phyloP scores from a whole-genome alignment of 2,113 vertebrate genomes.

The Corythoichthys haematopterus region DNA sequence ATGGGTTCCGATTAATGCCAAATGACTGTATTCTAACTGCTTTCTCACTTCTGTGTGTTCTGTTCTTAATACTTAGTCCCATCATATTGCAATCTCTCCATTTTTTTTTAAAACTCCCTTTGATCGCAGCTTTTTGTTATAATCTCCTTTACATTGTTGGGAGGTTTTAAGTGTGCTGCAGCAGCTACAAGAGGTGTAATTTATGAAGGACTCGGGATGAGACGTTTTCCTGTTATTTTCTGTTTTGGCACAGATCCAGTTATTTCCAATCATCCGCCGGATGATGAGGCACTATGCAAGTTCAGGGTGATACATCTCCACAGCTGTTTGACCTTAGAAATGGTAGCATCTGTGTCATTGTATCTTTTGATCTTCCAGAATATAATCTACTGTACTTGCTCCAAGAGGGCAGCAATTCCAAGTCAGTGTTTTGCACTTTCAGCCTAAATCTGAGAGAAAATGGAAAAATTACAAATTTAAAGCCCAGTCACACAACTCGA shows the following conservation, averaged over 20 bases:
- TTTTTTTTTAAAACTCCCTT: slow-evolving; percentile 5
- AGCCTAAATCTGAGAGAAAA: slow-evolving; percentile 21
- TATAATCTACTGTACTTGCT: slow-evolving; percentile 40
- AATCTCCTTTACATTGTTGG: neutral
- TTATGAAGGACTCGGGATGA: slow-evolving; percentile 43
- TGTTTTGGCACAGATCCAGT: slow-evolving; percentile 18
- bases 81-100: neutral
- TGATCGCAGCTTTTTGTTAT: neutral
- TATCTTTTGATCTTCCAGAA: slow-evolving; percentile 57
- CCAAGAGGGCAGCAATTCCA: slow-evolving; percentile 30
- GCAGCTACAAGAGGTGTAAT: slow-evolving; percentile 19
- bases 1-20: slow-evolving; percentile 49
- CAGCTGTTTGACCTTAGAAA: slow-evolving; percentile 42
- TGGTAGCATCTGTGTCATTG: slow-evolving; percentile 59
- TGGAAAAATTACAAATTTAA: slow-evolving; percentile 4
- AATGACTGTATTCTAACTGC: slow-evolving; percentile 50
- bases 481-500: slow-evolving; percentile 56
- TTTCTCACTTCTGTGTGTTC: slow-evolving; percentile 22
- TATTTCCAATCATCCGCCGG: slow-evolving; percentile 10
- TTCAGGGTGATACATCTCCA: slow-evolving; percentile 35
- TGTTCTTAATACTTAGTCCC: neutral
- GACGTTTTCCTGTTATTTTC: slow-evolving; percentile 14
- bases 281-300: slow-evolving; percentile 56
- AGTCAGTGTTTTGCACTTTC: slow-evolving; percentile 39
- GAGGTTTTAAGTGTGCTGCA: slow-evolving; percentile 22